Evolutionary conservation across 2,888 invertebrate species (phyloP).

Genomic region (Tricholauxania praeusta): DNA sequence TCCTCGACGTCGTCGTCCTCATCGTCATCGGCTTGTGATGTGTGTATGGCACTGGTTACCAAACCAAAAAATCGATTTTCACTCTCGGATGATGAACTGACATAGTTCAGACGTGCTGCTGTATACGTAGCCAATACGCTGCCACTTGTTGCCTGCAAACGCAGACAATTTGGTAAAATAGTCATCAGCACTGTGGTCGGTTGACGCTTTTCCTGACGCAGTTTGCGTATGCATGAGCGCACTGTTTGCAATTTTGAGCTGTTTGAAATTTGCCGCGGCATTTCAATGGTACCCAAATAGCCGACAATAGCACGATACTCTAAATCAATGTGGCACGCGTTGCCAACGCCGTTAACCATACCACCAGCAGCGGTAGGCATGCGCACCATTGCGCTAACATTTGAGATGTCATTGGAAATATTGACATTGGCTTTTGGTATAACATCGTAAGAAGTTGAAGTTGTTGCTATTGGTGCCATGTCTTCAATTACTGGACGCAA

Average conservation of each 20-base stretch:
- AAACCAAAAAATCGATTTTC: constrained; percentile 93
- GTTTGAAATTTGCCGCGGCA: constrained; percentile 85
- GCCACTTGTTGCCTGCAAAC: constrained; percentile 83
- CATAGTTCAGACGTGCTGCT: constrained; percentile 86
- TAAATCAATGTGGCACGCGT: constrained; percentile 68
- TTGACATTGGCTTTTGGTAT: constrained; percentile 53
- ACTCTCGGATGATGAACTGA: constrained; percentile 90
- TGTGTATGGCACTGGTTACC: constrained; percentile 83
- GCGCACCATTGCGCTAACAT: constrained; percentile 68
- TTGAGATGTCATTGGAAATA: constrained; percentile 65
- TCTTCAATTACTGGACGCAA: constrained; percentile 63
- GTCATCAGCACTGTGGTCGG: constrained; percentile 88
- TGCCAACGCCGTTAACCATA: constrained; percentile 35
- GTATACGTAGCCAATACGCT: constrained; percentile 88
- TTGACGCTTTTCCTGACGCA: constrained; percentile 89
- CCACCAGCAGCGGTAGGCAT: constrained; percentile 62
- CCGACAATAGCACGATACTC: constrained; percentile 91
- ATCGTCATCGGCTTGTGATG: constrained; percentile 66
- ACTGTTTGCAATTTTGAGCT: constrained; percentile 83
- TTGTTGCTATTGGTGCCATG: constrained; percentile 38
- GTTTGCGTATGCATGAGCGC: constrained; percentile 87
- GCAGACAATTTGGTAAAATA: constrained; percentile 83
- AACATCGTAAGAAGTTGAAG: constrained; percentile 36
- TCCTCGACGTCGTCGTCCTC: constrained; percentile 7
- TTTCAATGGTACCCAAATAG: constrained; percentile 95